phyloP scores from a whole-genome alignment of 2,888 invertebrate genomes.

The Metallyticus violacea region DNA sequence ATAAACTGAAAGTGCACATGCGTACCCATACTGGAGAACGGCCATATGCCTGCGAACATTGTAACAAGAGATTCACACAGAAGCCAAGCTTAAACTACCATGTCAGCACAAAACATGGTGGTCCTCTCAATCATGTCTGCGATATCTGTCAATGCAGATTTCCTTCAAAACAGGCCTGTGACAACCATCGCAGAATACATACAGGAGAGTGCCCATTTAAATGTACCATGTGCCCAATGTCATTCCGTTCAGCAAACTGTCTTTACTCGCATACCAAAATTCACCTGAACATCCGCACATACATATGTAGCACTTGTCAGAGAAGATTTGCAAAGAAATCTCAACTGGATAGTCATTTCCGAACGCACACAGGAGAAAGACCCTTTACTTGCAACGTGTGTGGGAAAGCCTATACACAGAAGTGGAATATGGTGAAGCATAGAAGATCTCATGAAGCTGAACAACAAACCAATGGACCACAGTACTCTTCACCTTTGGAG shows the following conservation, averaged over 20 bases:
- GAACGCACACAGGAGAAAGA: slow-evolving; percentile 55
- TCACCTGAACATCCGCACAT: slow-evolving; percentile 56
- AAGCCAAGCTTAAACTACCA: not conserved
- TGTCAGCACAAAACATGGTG: slow-evolving; percentile 42
- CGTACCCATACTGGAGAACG: slow-evolving; percentile 55
- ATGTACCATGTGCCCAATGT: slow-evolving; percentile 50
- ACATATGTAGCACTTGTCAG: slow-evolving; percentile 57
- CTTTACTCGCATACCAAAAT: slow-evolving; percentile 60
- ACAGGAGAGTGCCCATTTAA: slow-evolving; percentile 43
- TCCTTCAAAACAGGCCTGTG: slow-evolving; percentile 50
- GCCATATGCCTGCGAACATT: slow-evolving; percentile 63
- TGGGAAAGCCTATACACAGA: slow-evolving; percentile 36
- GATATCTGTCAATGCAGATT: slow-evolving; percentile 50
- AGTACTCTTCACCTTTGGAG: not conserved
- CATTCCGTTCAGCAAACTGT: slow-evolving; percentile 64
- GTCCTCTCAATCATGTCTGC: slow-evolving; percentile 52
- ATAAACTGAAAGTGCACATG: slow-evolving; percentile 43
- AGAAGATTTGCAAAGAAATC: slow-evolving; percentile 54
- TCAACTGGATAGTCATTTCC: slow-evolving; percentile 55
- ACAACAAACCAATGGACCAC: not conserved
- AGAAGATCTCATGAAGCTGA: not conserved
- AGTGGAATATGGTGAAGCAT: not conserved
- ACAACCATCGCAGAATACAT: slow-evolving; percentile 46
- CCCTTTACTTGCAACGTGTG: slow-evolving; percentile 55
- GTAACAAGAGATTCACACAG: slow-evolving; percentile 62